These are phyloP conservation scores for Xiphorhynchus erythropygius DNA, from an alignment of 2,797 vertebrate genomes.

Conservation along the genomic window DNA sequence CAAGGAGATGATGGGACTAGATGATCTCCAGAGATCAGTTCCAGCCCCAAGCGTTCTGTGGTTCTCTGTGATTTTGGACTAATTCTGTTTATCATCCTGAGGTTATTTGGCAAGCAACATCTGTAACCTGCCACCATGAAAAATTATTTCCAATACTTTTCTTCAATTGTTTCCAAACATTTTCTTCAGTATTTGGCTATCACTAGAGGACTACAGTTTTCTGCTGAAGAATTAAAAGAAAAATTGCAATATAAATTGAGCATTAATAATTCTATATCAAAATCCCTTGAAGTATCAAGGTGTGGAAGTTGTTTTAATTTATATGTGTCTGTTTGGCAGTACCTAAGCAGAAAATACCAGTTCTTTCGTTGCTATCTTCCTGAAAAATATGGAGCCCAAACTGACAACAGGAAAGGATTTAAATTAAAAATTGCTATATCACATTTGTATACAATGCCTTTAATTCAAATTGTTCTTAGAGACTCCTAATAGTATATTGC, in stretches of 20 bases:
- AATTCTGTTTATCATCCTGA: not conserved
- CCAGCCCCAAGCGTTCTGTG: not conserved
- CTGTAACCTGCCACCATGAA: not conserved
- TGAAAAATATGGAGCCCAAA: not conserved
- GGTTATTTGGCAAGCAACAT: not conserved
- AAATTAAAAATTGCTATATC: not conserved
- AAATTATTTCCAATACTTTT: not conserved
- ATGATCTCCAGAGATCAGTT: not conserved
- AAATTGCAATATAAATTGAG: not conserved
- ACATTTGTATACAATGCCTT: not conserved
- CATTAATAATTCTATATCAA: not conserved
- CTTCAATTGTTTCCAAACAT: not conserved
- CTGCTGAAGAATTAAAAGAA: not conserved
- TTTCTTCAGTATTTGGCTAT: fast-evolving
- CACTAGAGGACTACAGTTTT: not conserved
- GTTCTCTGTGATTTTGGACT: not conserved
- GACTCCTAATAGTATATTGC: not conserved
- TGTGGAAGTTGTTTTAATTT: not conserved
- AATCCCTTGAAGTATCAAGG: not conserved
- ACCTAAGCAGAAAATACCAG: not conserved
- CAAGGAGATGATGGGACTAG: not conserved
- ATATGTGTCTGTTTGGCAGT: not conserved
- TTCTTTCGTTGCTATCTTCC: not conserved
- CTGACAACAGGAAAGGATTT: not conserved
- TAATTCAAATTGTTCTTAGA: not conserved